These are phyloP conservation scores for Ctenochaetus hawaiiensis DNA, from an alignment of 2,797 vertebrate species.

Conservation along the genomic window DNA sequence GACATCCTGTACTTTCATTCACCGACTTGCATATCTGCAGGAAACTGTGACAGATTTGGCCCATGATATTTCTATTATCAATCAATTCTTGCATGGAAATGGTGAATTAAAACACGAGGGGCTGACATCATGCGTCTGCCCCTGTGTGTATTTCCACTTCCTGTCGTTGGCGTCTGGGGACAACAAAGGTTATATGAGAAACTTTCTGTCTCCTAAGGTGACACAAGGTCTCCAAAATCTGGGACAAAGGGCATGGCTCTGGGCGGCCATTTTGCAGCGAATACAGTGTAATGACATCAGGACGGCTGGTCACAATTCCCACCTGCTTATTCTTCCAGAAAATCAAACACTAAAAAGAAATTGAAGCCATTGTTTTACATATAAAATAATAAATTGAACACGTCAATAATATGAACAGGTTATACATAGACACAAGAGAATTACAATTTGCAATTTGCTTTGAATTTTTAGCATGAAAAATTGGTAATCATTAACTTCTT, in stretches of 20 bases:
- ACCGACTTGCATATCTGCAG: conserved; percentile 52
- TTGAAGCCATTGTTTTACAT: neutral
- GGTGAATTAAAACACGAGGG: conserved; percentile 22
- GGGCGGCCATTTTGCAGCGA: neutral
- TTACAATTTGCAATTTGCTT: neutral
- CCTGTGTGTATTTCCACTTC: conserved; percentile 56
- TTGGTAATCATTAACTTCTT: conserved; percentile 45
- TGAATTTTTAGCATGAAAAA: conserved; percentile 39
- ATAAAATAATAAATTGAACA: neutral
- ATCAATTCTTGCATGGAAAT: conserved; percentile 34
- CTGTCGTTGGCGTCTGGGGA: conserved; percentile 37
- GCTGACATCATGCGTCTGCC: conserved; percentile 39
- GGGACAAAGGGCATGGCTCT: neutral
- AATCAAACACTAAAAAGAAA: neutral
- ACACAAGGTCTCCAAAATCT: conserved; percentile 19
- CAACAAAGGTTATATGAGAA: conserved; percentile 26
- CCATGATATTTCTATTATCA: conserved; percentile 56
- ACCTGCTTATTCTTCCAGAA: neutral
- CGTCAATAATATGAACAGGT: neutral
- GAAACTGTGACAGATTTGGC: conserved; percentile 58
- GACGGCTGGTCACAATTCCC: neutral
- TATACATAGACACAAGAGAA: no score
- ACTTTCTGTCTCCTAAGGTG: conserved; percentile 29
- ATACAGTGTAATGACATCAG: neutral
- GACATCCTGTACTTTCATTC: conserved; percentile 66